Conservation (phyloP, 2,797 vertebrate genomes). For the Myotis planiceps region DNA sequence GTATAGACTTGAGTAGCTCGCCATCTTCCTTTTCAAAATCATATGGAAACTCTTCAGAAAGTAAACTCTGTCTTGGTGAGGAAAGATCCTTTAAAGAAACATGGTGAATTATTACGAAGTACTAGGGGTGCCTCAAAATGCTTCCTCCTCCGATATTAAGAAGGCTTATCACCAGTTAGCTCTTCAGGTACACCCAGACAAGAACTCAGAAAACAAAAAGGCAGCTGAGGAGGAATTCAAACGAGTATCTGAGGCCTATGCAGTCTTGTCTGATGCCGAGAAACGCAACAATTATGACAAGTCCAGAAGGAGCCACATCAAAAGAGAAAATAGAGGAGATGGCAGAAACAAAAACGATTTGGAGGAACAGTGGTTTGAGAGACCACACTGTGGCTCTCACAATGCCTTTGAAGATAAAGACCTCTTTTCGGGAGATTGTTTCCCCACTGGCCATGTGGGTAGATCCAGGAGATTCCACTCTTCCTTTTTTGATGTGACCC, state of each 20-base stretch:
- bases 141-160: conserved; percentile 67
- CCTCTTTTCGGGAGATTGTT: conserved; percentile 62
- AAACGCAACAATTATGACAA: conserved; percentile 42
- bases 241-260: conserved; percentile 68
- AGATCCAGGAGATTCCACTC: conserved; percentile 50
- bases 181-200: conserved; percentile 90
- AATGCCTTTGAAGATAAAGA: conserved; percentile 45
- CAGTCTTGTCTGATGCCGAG: conserved; percentile 69
- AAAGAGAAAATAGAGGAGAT: conserved; percentile 18
- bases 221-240: conserved; percentile 87
- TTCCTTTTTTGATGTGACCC: conserved; percentile 76
- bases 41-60: conserved; percentile 49
- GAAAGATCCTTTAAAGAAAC: conserved; percentile 44
- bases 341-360: not conserved
- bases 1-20: not conserved
- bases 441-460: not conserved
- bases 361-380: not conserved
- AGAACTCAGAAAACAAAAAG: conserved; percentile 90
- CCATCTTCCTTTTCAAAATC: conserved; percentile 40
- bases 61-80: not conserved
- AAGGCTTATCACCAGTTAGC: conserved; percentile 87
- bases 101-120: conserved; percentile 70
- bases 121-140: conserved; percentile 57
- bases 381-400: conserved; percentile 5
- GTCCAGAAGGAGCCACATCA: conserved; percentile 25